Percentiles rank a stretch among this genome's conserved stretches.
Evolutionary conservation across 1,140 invertebrate species (phyloP).

Genomic region (Drosophila novamexicana): DNA sequence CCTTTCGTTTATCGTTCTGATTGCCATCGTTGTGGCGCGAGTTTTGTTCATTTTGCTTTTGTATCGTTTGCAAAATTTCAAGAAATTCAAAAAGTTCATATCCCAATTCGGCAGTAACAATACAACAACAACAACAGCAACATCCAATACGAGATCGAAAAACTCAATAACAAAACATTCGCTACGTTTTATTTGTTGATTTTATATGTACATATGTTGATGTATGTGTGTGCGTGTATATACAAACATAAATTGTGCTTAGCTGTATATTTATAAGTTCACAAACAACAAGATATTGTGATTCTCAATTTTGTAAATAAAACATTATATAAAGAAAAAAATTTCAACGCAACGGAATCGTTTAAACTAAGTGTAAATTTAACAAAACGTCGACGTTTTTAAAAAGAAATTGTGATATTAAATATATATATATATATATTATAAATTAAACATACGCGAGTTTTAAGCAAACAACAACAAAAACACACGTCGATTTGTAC

Average conservation of each 20-base stretch:
- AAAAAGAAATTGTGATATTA: constrained; percentile 82
- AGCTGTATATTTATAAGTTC: constrained; percentile 46
- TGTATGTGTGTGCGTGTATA: constrained; percentile 24
- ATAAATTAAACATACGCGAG: constrained; percentile 39
- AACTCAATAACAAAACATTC: constrained; percentile 67
- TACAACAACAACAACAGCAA: constrained; percentile 25
- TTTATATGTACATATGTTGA: constrained; percentile 40
- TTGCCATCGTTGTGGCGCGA: constrained; percentile 78
- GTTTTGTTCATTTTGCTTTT: constrained; percentile 81
- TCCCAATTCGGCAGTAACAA: constrained; percentile 34
- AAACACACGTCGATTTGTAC: constrained; percentile 45
- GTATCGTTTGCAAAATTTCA: constrained; percentile 82
- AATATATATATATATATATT: constrained; percentile 47
- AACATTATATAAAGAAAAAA: constrained; percentile 30
- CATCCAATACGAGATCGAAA: constrained; percentile 39
- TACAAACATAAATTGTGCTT: constrained; percentile 35
- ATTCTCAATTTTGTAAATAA: constrained; percentile 72
- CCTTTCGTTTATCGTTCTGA: constrained; percentile 80
- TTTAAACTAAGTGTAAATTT: constrained; percentile 72
- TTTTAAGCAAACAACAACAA: constrained; percentile 18
- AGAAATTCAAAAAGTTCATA: constrained; percentile 73
- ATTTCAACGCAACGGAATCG: constrained; percentile 22
- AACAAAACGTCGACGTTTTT: constrained; percentile 75
- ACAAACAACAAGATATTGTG: constrained; percentile 56
- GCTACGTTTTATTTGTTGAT: constrained; percentile 65